Conservation (phyloP, 2,888 invertebrate species). For the Campoplex nolae region DNA sequence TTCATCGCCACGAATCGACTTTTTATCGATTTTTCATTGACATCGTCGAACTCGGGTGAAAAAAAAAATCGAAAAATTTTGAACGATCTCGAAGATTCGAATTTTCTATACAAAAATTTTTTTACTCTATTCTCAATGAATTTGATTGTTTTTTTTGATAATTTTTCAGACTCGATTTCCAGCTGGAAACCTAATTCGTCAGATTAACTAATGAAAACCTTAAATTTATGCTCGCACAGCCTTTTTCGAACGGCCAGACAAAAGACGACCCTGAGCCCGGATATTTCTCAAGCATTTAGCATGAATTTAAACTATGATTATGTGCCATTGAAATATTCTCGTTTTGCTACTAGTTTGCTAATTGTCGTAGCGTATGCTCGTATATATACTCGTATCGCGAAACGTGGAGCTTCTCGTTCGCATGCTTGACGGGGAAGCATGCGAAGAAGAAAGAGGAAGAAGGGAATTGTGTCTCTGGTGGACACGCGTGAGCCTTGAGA, state of each 20-base stretch:
- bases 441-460: not conserved
- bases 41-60: too few species aligned
- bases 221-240: not conserved
- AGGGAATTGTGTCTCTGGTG: not conserved
- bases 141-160: too few species aligned
- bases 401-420: conserved; percentile 18
- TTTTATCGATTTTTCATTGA: too few species aligned
- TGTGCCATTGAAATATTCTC: conserved; percentile 20
- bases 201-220: not conserved
- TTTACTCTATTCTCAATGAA: not conserved
- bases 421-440: conserved; percentile 29
- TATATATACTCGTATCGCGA: not conserved
- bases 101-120: too few species aligned
- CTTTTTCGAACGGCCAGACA: not conserved
- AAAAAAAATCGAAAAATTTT: too few species aligned
- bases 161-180: too few species aligned
- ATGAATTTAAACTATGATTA: not conserved
- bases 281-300: not conserved
- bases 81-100: too few species aligned
- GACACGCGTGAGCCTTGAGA: conserved; percentile 49
- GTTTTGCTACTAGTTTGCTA: conserved; percentile 3
- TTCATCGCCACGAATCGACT: not conserved
- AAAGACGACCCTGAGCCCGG: not conserved
- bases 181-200: too few species aligned
- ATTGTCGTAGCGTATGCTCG: not conserved